Base-by-base conservation (phyloP, 1,140 invertebrate genomes). In the Caenorhabditis briggsae region DNA sequence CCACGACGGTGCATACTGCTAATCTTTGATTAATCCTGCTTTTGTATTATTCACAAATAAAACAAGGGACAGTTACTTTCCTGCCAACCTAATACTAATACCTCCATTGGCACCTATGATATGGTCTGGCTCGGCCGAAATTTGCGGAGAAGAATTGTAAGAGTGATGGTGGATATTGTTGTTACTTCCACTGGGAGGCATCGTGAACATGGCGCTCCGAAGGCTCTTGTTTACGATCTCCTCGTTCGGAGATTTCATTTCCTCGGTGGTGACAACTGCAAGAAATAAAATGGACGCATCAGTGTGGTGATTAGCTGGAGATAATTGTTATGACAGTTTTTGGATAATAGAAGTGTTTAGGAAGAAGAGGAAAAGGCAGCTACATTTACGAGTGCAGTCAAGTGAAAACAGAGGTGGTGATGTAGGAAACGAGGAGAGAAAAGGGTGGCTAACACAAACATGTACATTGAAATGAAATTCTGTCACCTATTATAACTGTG, bases 181-280 rank as follows among this genome's bases (percentile, higher is more conserved):
- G 41, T 33, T 33, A 3, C 33, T 33, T 33, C 33, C 33, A 33
- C 46, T 78, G n/a, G n/a, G 9, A 50, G 70, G 70, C 70, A 50
- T 78, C 9, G 70, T 78, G 70, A 78, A 78, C 70, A 78, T 78
- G 7, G 46, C 70, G n/a, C 70, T 78, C 23, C 70, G 33, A 50
- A 78, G 70, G n/a, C 70, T 78, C 18, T 78, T 78, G 20, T 48
- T 50, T 7, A 78, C 70, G 70, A 78, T 78, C 70, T 78, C 70
- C 70, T 78, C 70, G 70, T 78, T 78, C 9, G 70, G 70, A 78
- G 70, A 78, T 78, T 78, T 78, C 7, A 78, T 50, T 12, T 53
- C 70, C 46, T 78, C 46, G 6, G 46, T 18, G 8, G 70, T 43
- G 25, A 78, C 46, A 23, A 48, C 70, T 78, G 46, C 7, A 78